Percentiles rank a stretch among this genome's conserved stretches.
phyloP scores from a whole-genome alignment of 2,888 invertebrate genomes.

The Apamea crenata region DNA sequence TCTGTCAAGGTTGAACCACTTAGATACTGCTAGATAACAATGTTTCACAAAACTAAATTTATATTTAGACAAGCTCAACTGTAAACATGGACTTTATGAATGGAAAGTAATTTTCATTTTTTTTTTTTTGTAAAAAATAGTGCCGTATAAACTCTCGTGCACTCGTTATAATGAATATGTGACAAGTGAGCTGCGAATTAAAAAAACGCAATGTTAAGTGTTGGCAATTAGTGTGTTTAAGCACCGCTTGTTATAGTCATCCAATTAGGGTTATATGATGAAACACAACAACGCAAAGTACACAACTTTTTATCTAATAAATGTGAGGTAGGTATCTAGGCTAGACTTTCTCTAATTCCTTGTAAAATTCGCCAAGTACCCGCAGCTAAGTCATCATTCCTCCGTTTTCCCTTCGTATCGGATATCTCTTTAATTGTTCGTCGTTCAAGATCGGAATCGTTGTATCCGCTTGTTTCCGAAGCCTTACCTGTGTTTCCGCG shows the following conservation, averaged over 20 bases:
- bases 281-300: neutral
- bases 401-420: slow-evolving; percentile 25
- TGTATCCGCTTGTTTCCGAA: slow-evolving; percentile 56
- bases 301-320: neutral
- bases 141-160: too few species aligned
- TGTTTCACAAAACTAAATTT: slow-evolving; percentile 44
- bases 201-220: neutral
- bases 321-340: neutral
- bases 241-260: neutral
- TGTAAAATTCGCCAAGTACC: neutral
- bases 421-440: slow-evolving; percentile 35
- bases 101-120: slow-evolving; percentile 28
- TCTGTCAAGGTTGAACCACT: slow-evolving; percentile 53
- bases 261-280: neutral
- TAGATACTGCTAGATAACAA: slow-evolving; percentile 59
- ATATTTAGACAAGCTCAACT: slow-evolving; percentile 33
- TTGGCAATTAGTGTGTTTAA: slow-evolving; percentile 14
- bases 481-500: slow-evolving; percentile 66
- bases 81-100: slow-evolving; percentile 49
- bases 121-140: too few species aligned
- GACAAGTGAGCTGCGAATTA: neutral
- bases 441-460: slow-evolving; percentile 39
- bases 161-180: neutral
- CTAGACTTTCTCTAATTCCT: slow-evolving; percentile 2
- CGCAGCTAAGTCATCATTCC: slow-evolving; percentile 4